A percentile compares a stretch with the other conserved stretches of the same genome.
Evolutionary conservation across 2,113 vertebrate species (phyloP).

Genomic region (Phylloscopus trochilus): DNA sequence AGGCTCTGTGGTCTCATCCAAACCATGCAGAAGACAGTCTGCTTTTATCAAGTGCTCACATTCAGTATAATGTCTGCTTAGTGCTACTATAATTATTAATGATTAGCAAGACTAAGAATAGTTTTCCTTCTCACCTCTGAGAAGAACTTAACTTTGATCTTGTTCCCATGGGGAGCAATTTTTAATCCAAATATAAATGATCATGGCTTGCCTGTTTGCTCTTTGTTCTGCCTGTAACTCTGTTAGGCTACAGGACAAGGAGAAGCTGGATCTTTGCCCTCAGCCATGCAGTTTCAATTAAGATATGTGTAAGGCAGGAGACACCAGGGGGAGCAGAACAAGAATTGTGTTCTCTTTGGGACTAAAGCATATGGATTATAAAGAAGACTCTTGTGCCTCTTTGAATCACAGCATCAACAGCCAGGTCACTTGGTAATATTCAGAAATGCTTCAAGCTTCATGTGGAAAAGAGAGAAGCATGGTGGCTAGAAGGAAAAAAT

Average conservation of each 20-base stretch:
- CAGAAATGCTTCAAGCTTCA: not conserved
- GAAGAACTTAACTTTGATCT: not conserved
- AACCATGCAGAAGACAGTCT: not conserved
- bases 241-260: not conserved
- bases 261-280: not conserved
- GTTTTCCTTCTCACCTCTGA: not conserved
- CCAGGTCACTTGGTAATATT: not conserved
- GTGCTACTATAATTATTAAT: not conserved
- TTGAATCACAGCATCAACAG: not conserved
- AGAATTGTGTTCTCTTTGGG: not conserved
- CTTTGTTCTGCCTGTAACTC: not conserved
- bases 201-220: not conserved
- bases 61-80: not conserved
- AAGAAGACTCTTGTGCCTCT: not conserved
- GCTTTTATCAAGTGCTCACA: not conserved
- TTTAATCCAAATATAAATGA: not conserved
- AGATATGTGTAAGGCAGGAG: not conserved
- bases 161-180: not conserved
- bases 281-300: not conserved
- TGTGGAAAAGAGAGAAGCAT: not conserved
- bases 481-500: not conserved
- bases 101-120: not conserved
- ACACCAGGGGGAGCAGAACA: not conserved
- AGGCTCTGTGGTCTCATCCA: not conserved
- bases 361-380: not conserved